Conservation (phyloP, 2,797 vertebrate genomes). For the Hippoglossus hippoglossus region DNA sequence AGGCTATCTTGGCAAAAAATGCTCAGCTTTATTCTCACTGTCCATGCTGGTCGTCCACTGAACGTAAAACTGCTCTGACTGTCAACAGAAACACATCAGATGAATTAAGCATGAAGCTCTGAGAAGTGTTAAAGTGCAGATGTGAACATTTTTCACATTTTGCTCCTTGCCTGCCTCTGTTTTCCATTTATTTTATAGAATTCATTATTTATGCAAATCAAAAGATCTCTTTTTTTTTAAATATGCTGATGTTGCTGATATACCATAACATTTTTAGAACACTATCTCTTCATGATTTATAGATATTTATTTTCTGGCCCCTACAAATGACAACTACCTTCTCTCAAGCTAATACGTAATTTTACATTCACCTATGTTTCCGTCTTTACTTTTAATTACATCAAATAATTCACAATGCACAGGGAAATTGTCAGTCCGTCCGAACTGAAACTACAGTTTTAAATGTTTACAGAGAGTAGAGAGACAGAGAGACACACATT, state of each 20-base stretch:
- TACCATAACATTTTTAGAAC: too few species aligned
- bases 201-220: too few species aligned
- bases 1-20: conserved; percentile 59
- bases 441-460: background rate
- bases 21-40: conserved; percentile 64
- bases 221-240: too few species aligned
- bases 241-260: too few species aligned
- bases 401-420: background rate
- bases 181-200: background rate
- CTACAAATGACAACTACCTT: background rate
- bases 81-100: conserved; percentile 17
- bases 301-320: background rate
- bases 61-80: conserved; percentile 5
- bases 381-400: background rate
- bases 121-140: background rate
- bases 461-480: too few species aligned
- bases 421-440: background rate
- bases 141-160: background rate
- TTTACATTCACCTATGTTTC: too few species aligned
- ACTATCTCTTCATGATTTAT: background rate
- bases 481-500: too few species aligned
- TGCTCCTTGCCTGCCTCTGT: background rate
- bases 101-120: background rate
- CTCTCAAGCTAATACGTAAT: background rate
- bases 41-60: background rate